A percentile compares a stretch with the other conserved stretches of the same genome.
These are phyloP conservation scores for Thelaira solivaga DNA, from an alignment of 2,888 invertebrate species.

Conservation along the genomic window DNA sequence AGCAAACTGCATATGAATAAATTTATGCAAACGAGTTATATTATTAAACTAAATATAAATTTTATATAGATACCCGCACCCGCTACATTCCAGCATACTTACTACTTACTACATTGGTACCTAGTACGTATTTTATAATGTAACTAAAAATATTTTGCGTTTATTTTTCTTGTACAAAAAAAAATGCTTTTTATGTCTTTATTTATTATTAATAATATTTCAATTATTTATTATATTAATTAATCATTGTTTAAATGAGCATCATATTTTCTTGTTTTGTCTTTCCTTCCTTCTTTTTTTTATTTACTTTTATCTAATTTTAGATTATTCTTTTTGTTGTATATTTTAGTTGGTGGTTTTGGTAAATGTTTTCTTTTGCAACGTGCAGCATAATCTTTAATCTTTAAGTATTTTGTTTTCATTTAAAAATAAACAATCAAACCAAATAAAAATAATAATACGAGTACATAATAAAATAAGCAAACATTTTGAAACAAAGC, in stretches of 20 bases:
- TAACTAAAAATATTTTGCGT: background rate
- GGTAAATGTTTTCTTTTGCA: conserved; percentile 70
- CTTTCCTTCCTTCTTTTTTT: conserved; percentile 67
- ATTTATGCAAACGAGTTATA: conserved; percentile 55
- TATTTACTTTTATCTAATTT: conserved; percentile 72
- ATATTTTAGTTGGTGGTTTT: conserved; percentile 75
- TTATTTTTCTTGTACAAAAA: conserved; percentile 42
- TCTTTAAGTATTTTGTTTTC: conserved; percentile 55
- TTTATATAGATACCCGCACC: background rate
- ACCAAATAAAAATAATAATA: conserved; percentile 57
- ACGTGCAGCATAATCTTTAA: conserved; percentile 61
- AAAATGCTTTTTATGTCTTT: conserved; percentile 40
- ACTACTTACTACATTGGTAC: no score
- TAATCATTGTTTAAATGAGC: conserved; percentile 51
- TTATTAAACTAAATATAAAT: background rate
- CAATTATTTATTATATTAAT: conserved; percentile 8
- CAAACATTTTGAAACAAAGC: conserved; percentile 60
- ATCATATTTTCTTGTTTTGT: conserved; percentile 54
- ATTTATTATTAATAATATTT: conserved; percentile 16
- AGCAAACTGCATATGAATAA: no score
- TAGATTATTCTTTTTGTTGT: conserved; percentile 70
- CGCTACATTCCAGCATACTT: background rate
- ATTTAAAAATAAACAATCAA: conserved; percentile 47
- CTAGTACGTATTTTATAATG: no score
- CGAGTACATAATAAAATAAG: no score